Evolutionary conservation across 1,140 invertebrate genomes (phyloP).

Genomic region (Drosophila arizonae): DNA sequence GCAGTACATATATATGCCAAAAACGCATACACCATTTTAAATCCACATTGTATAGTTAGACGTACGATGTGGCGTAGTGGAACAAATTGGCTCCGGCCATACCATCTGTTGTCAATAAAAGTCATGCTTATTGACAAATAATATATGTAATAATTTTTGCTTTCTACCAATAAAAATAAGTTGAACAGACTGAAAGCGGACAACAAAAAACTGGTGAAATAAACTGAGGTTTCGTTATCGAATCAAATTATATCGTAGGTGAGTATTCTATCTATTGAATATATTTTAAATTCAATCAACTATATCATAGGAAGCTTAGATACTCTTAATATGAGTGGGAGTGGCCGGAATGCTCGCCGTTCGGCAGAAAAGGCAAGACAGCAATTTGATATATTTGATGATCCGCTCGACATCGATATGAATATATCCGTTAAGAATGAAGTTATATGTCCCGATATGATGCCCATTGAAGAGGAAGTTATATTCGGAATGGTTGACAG

Average conservation of each 20-base stretch:
- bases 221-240: neutral
- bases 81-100: neutral
- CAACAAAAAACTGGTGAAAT: neutral
- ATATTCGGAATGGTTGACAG: constrained; percentile 27
- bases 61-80: neutral
- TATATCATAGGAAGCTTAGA: neutral
- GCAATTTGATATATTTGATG: constrained; percentile 16
- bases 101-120: neutral
- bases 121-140: constrained; percentile 1
- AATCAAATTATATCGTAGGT: neutral
- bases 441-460: constrained; percentile 19
- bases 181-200: neutral
- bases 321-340: constrained; percentile 2
- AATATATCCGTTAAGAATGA: constrained; percentile 21
- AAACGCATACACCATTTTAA: neutral
- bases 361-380: neutral
- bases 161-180: neutral
- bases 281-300: no score
- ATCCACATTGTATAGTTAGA: neutral
- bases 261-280: no score
- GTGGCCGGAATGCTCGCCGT: constrained; percentile 1
- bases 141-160: neutral
- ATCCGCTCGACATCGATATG: constrained; percentile 29
- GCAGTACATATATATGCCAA: neutral
- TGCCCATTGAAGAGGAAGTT: constrained; percentile 5